Conservation (phyloP, 2,797 vertebrate species). For the Limosa lapponica region DNA sequence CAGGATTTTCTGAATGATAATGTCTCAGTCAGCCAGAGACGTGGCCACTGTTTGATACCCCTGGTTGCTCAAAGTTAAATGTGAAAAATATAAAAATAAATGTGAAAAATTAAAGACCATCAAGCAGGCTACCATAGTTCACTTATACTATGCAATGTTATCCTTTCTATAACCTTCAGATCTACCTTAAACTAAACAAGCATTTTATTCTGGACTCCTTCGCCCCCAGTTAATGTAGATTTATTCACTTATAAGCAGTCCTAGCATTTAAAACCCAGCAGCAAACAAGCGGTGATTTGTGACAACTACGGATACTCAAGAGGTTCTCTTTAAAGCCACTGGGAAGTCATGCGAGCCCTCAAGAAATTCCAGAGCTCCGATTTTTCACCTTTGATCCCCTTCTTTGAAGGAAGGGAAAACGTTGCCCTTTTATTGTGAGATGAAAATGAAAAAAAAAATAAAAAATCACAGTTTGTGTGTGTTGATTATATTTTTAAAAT, state of each 20-base stretch:
- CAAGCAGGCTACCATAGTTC: not conserved
- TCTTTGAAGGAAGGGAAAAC: not conserved
- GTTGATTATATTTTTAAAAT: not conserved
- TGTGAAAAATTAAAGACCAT: not conserved
- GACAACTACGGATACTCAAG: not conserved
- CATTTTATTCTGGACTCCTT: not conserved
- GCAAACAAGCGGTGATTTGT: rapidly evolving
- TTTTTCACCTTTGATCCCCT: not conserved
- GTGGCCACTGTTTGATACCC: not conserved
- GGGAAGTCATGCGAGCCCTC: not conserved
- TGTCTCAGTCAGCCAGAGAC: not conserved
- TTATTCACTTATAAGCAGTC: not conserved
- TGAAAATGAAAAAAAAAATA: not conserved
- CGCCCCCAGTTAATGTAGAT: not conserved
- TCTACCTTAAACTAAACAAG: not conserved
- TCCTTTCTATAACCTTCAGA: not conserved
- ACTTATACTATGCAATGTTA: not conserved
- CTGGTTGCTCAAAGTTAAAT: not conserved
- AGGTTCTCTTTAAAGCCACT: not conserved
- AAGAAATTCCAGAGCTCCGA: not conserved
- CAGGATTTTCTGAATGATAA: not conserved
- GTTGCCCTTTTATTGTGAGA: not conserved
- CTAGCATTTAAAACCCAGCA: not conserved
- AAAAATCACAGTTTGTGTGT: not conserved
- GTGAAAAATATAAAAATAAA: not conserved